Conservation (phyloP, 2,113 vertebrate genomes). For the Pipa parva region DNA sequence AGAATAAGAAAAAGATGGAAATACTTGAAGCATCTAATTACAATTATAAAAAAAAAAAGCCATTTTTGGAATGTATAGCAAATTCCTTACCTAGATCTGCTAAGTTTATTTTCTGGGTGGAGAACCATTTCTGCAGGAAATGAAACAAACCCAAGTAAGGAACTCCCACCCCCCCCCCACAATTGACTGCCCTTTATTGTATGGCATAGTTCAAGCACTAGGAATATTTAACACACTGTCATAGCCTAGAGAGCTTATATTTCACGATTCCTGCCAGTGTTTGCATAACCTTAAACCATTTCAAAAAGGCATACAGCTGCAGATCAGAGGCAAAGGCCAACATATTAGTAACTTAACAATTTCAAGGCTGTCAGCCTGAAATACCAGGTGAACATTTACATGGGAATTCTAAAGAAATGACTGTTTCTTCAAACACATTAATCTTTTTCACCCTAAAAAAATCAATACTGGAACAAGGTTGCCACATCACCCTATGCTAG, state of each 20-base stretch:
- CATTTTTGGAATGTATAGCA: slow-evolving; percentile 28
- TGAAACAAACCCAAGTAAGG: slow-evolving; percentile 54
- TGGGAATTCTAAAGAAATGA: neutral
- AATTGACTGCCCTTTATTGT: slow-evolving; percentile 48
- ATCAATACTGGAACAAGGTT: neutral
- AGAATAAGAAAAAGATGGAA: neutral
- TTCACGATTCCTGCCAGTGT: slow-evolving; percentile 57
- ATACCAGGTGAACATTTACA: slow-evolving; percentile 17
- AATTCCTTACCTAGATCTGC: slow-evolving; percentile 40
- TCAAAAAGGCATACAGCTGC: slow-evolving; percentile 49
- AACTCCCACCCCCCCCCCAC: slow-evolving; percentile 46
- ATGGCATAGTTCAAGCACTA: slow-evolving; percentile 53
- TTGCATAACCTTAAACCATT: slow-evolving; percentile 58
- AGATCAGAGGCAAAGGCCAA: slow-evolving; percentile 35
- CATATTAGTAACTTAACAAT: slow-evolving; percentile 35
- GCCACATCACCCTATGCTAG: too few species aligned
- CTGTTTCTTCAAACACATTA: neutral
- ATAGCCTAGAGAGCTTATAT: slow-evolving; percentile 53
- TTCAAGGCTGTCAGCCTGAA: slow-evolving; percentile 10
- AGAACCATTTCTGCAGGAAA: slow-evolving; percentile 59
- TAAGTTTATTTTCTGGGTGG: slow-evolving; percentile 60
- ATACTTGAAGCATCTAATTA: slow-evolving; percentile 17
- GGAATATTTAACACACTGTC: slow-evolving; percentile 52
- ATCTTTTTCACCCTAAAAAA: neutral
- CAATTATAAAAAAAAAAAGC: slow-evolving; percentile 15